A percentile compares a stretch with the other conserved stretches of the same genome.
Conservation (phyloP, 2,888 invertebrate genomes). For the Cryptus viduatorius region DNA sequence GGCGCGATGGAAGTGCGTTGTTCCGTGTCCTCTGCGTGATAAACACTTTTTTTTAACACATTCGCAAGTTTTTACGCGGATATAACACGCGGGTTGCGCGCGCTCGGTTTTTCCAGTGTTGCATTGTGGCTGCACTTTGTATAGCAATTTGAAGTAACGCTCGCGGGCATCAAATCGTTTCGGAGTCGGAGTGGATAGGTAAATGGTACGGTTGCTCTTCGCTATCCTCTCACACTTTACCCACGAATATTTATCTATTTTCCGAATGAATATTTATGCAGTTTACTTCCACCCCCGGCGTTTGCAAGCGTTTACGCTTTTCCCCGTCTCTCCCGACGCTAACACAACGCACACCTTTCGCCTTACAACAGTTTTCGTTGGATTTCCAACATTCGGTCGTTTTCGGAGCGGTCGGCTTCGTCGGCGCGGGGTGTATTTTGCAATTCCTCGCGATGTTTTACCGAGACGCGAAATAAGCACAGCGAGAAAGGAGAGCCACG, state of each 20-base stretch:
- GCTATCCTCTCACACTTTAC: conserved; percentile 31
- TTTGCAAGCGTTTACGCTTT: conserved; percentile 3
- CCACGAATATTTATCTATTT: conserved; percentile 73
- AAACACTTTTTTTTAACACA: no score
- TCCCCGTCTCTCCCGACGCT: conserved; percentile 5
- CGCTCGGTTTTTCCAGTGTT: background rate
- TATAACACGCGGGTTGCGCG: background rate
- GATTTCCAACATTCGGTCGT: conserved; percentile 20
- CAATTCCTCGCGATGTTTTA: conserved; percentile 70
- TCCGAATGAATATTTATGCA: conserved; percentile 78
- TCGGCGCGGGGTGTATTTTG: conserved; percentile 67
- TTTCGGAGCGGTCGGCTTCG: conserved; percentile 23
- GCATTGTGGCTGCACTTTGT: no score
- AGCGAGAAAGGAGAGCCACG: background rate
- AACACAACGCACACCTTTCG: conserved; percentile 6
- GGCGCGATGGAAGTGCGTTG: no score
- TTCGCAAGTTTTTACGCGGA: no score
- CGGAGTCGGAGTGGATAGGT: conserved; percentile 31
- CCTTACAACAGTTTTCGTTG: background rate
- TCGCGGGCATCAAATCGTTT: conserved; percentile 1
- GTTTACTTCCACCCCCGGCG: conserved; percentile 47
- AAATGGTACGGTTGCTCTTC: conserved; percentile 28
- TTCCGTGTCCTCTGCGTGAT: no score
- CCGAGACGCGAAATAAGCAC: conserved; percentile 31
- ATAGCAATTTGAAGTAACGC: background rate